Conservation (phyloP, 2,888 invertebrate species). For the Mystacides longicornis region DNA sequence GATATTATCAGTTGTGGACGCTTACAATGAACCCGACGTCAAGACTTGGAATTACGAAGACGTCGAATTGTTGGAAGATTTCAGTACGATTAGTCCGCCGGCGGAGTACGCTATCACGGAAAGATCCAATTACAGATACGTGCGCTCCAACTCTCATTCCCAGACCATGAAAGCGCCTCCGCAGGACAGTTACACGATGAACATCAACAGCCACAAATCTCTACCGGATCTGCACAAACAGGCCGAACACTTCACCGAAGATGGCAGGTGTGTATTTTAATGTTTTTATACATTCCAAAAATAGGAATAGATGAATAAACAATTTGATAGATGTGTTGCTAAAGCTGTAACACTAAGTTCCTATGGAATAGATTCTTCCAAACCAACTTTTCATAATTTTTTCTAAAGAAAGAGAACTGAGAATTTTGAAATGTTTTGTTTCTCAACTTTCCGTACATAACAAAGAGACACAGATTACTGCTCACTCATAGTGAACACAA, state of each 20-base stretch:
- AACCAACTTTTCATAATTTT: no score
- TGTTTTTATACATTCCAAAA: no score
- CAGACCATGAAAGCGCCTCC: constrained; percentile 39
- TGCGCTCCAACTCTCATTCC: constrained; percentile 56
- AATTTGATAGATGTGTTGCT: no score
- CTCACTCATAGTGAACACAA: no score
- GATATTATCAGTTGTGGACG: constrained; percentile 24
- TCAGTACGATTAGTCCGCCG: constrained; percentile 60
- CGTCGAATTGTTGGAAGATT: constrained; percentile 41
- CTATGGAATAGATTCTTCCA: no score
- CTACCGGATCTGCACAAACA: constrained; percentile 69
- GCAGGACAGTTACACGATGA: constrained; percentile 46
- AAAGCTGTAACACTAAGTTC: no score
- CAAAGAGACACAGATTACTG: no score
- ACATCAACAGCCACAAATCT: constrained; percentile 71
- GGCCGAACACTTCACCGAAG: constrained; percentile 38
- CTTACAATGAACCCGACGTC: constrained; percentile 26
- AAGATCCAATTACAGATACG: constrained; percentile 34
- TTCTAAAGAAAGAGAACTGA: no score
- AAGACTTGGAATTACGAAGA: constrained; percentile 8
- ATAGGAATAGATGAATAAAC: no score
- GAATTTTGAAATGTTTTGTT: no score
- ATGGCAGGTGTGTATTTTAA: constrained; percentile 21
- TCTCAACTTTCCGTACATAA: no score
- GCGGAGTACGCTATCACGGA: constrained; percentile 55